Evolutionary conservation across 2,888 invertebrate species (phyloP).

Genomic region (Peribatodes rhomboidaria): DNA sequence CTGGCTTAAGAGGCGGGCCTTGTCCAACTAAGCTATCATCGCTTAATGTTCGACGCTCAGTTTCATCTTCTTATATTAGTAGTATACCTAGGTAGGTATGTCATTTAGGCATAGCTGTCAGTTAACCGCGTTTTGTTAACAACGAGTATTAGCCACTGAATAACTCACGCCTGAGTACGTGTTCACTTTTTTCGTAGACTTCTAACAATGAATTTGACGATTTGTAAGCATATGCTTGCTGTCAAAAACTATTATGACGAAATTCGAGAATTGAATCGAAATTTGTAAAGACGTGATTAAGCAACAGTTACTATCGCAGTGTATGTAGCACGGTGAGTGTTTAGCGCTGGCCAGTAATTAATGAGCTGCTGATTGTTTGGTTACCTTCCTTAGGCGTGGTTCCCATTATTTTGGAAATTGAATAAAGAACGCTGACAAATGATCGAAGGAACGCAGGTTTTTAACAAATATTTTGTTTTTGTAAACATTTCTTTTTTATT

Average conservation of each 20-base stretch:
- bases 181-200: too few species aligned
- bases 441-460: too few species aligned
- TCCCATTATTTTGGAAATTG: slow-evolving; percentile 24
- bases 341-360: slow-evolving; percentile 33
- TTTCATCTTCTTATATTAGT: too few species aligned
- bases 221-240: neutral
- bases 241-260: neutral
- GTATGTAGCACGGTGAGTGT: slow-evolving; percentile 8
- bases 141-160: neutral
- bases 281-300: too few species aligned
- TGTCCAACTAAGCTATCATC: too few species aligned
- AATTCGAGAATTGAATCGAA: too few species aligned
- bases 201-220: neutral
- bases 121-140: slow-evolving; percentile 1
- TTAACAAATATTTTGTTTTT: too few species aligned
- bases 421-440: too few species aligned
- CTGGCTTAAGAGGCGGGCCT: too few species aligned
- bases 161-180: neutral
- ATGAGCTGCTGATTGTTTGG: slow-evolving; percentile 27
- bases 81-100: neutral
- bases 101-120: slow-evolving; percentile 5
- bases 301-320: neutral
- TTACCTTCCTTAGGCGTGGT: neutral
- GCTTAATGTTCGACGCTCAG: too few species aligned
- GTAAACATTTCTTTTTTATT: too few species aligned